Percentiles rank a stretch among this genome's conserved stretches.
Evolutionary conservation across 2,113 vertebrate genomes (phyloP).

Genomic region (Pica pica): DNA sequence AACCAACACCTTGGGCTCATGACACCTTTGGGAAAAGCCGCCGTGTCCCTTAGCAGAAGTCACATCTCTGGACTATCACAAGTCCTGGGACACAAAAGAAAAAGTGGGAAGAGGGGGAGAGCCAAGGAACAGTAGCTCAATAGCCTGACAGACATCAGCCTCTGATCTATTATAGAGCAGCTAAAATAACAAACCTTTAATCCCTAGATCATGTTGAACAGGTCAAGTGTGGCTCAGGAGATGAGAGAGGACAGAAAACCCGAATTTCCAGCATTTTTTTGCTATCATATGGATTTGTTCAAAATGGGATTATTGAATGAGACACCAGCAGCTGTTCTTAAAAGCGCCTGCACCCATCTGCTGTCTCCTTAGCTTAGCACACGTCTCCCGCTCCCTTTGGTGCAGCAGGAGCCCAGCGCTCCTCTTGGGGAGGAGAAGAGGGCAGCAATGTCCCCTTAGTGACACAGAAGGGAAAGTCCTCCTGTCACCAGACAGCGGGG

Average conservation of each 20-base stretch:
- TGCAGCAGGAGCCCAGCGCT: background rate
- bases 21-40: background rate
- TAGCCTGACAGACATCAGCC: background rate
- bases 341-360: slow-evolving; percentile 30
- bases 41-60: background rate
- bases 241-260: slow-evolving; percentile 3
- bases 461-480: background rate
- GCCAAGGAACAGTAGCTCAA: background rate
- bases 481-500: background rate
- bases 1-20: background rate
- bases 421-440: background rate
- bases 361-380: background rate
- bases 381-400: background rate
- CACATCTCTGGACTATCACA: background rate
- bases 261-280: slow-evolving; percentile 1
- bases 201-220: background rate
- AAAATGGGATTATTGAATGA: slow-evolving; percentile 29
- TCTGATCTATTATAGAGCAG: background rate
- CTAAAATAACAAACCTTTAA: slow-evolving; percentile 40
- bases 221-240: slow-evolving; percentile 23
- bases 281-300: background rate
- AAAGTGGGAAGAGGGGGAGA: background rate
- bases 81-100: background rate
- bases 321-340: slow-evolving; percentile 41
- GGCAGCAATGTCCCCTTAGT: background rate